Base-by-base conservation (phyloP, 1,140 invertebrate genomes). In the Drosophila equinoxialis region DNA sequence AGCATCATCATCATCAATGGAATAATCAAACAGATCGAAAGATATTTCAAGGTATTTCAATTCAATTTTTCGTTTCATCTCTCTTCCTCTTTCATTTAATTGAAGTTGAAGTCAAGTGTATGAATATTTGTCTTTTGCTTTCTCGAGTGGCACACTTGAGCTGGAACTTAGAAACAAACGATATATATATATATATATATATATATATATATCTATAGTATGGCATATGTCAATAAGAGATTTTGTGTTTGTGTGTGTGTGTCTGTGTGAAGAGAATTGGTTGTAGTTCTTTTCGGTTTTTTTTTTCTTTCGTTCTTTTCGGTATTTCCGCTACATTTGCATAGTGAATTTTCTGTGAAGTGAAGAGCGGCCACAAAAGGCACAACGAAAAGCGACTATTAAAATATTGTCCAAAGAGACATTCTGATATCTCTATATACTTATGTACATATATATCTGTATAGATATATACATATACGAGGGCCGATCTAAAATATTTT, bases 291-390 rank as follows among this genome's bases (percentile, higher is more conserved):
- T 23, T 20, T 20, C 4, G 3, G 37, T 51, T 10, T 51, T 51
- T 51, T 51, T 51, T 51, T 51, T 51, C 17, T 51, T 51, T 51
- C 30, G 45, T 8, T 58, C 75, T 73, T 78, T 68, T 76, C 57
- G 59, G 70, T 82, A 71, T 87, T 87, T 87, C 84, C 84, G 84
- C 80, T 80, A 90, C 84, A 87, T 87, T 87, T 84, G 80, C 84
- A 87, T 87, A 83, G 76, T 74, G 65, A 72, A 68, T 68, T 60
- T 58, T 23, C 26, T n/a, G 5, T 42, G 35, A 23, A 14, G 62
- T 58, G 41, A 58, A 59, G 23, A 60, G 60, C 39, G 58, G 41
- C 64, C 63, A 51, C 14, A 17, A n/a, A 45, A 45, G 59, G 62
- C 48, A 51, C 14, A 17, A 55, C n/a, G 39, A 51, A 54, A 51